Base-by-base conservation (phyloP, 2,797 vertebrate genomes). In the Xiphorhynchus erythropygius region DNA sequence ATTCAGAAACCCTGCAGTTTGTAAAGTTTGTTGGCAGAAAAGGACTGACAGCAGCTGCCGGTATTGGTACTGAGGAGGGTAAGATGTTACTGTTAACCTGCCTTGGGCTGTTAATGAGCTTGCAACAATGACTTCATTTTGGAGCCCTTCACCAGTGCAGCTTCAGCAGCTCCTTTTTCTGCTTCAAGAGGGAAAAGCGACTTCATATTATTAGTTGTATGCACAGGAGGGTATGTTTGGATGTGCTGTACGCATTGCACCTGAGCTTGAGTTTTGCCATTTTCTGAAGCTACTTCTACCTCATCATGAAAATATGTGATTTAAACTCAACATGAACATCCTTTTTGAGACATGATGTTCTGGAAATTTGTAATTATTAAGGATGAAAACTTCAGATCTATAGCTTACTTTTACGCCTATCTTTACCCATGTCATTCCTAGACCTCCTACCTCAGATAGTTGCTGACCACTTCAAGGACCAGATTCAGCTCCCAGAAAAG, bases 251-350 rank as follows among this genome's bases (percentile, higher is more conserved):
- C 87, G 89, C 80, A 32, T 28, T 35, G 57, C 67, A 12, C 4
- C 0, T 69, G 73, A 94, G 77, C 92, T 79, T 77, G 85, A 89
- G 79, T 94, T 91, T 47, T 81, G 69, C 95, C 78, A 7, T 97
- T 97, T 97, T 95, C 89, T 91, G 92, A 93, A 94, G 89, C 69
- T 96, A 46, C 86, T 97, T 92, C 92, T 95, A 93, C 92, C 82
- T 91, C 82, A 50, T 69, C 55, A 30, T 69, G 87, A 94, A 82
- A 91, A 93, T 78, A 89, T 77, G 90, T 68, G 81, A 87, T 96
- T 96, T 95, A 87, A 97, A 92, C 32, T 93, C 59, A 52, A 30
- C 63, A 39, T 44, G 75, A 88, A 91, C 83, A 78, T 83, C 47
- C 74, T 95, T 84, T 89, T 52, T 89, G 92, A 95, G 94, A 94